phyloP scores from a whole-genome alignment of 2,888 invertebrate species.

The Cylindroiulus punctatus region DNA sequence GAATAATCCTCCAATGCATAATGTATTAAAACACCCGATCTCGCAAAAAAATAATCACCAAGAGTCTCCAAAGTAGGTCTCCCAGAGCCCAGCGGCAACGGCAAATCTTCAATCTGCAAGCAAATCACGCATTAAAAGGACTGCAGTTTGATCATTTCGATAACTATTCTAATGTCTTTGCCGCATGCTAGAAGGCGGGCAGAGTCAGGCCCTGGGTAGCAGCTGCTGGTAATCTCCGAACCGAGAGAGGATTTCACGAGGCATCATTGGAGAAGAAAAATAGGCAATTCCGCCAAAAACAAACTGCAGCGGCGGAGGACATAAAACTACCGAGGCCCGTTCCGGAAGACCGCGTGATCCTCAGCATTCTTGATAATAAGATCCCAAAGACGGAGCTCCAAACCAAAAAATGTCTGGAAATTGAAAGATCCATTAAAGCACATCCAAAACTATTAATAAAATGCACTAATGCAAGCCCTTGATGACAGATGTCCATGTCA shows the following conservation, averaged over 20 bases:
- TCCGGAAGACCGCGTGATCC: neutral
- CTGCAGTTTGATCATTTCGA: neutral
- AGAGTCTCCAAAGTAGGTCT: neutral
- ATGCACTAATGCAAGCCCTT: too few species aligned
- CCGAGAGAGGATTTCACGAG: neutral
- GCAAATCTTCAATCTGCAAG: slow-evolving; percentile 18
- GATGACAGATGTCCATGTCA: too few species aligned
- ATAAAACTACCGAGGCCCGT: neutral
- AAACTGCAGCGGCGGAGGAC: neutral
- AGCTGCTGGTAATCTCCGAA: slow-evolving; percentile 7
- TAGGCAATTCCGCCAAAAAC: slow-evolving; percentile 16
- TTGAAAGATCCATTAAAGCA: too few species aligned
- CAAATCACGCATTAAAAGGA: neutral
- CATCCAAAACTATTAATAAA: too few species aligned
- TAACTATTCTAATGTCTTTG: neutral
- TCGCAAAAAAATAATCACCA: neutral
- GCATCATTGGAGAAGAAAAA: neutral
- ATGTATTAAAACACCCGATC: slow-evolving; percentile 7
- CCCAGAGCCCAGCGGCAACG: neutral
- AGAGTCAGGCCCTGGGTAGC: neutral
- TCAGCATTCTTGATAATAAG: too few species aligned
- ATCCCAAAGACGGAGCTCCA: too few species aligned
- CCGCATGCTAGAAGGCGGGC: neutral
- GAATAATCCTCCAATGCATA: neutral
- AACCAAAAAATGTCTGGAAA: neutral